Conservation (phyloP, 53 echinoderm and acorn worm species). For the Henricia sp. region DNA sequence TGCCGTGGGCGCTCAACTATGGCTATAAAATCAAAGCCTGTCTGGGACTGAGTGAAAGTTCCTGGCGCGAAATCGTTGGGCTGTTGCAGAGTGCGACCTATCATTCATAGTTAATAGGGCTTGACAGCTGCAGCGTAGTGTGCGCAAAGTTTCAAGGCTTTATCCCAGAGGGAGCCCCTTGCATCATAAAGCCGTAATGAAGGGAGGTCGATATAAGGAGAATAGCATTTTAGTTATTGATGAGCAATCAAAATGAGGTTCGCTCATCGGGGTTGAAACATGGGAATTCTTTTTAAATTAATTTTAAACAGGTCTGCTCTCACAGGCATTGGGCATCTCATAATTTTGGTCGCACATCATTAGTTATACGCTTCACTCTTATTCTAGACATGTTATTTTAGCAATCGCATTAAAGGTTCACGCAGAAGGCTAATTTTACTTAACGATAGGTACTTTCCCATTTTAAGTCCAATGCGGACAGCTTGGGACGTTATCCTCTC, state of each 20-base stretch:
- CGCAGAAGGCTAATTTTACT: too few relatives aligned
- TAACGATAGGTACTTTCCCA: too few relatives aligned
- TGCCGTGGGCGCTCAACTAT: not conserved
- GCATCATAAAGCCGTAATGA: conserved; percentile 13
- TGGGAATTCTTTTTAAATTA: too few relatives aligned
- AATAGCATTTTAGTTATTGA: not conserved
- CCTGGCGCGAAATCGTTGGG: not conserved
- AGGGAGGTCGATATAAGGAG: not conserved
- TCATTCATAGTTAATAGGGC: conserved; percentile 38
- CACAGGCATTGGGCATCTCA: too few relatives aligned
- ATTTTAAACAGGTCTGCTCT: too few relatives aligned
- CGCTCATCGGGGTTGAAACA: not conserved
- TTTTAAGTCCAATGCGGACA: too few relatives aligned
- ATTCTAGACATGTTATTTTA: too few relatives aligned
- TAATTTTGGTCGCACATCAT: too few relatives aligned
- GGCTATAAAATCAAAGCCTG: not conserved
- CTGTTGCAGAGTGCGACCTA: not conserved
- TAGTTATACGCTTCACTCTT: too few relatives aligned
- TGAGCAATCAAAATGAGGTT: not conserved
- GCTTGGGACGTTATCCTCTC: too few relatives aligned
- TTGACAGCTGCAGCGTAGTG: conserved; percentile 14
- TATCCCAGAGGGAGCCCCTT: not conserved
- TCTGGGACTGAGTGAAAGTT: not conserved
- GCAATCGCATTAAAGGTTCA: too few relatives aligned
- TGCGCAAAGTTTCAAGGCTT: not conserved